Evolutionary conservation across 23 tunicate species (phyloP), one percentile per base, ranked within the genome.

Genomic region (Pegea sp.): DNA sequence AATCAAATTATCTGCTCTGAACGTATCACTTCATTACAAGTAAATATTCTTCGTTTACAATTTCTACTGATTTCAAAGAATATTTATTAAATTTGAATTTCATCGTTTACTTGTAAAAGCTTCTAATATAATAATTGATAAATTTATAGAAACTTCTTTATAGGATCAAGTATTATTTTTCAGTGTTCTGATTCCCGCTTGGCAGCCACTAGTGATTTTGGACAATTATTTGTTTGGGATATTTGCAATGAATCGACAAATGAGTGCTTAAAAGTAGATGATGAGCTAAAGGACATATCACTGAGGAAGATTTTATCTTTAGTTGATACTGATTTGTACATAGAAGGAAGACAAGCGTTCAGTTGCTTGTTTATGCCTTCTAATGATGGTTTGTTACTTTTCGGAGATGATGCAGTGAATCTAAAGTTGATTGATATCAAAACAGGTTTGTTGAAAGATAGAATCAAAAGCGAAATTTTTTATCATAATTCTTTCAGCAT

Each of bases 391-490:
- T 38, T 29, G 30, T 20, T 79, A 7, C 52, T 64, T 19, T 70
- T 58, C 38, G 93, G 93, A 19, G 93, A 79, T 61, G 93, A 79
- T 71, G 93, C 78, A 21, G 20, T 50, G 24, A 79, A 79, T 54
- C 8, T 79, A 3, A 79, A 79, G 32, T 34, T 52, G 3, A 24
- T 69, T 29, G 51, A 79, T 32, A 24, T 62, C 22, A 27, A 24
- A 8, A 30, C 65, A 68, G 74, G 74, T 68, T 25, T 5, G 23
- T 22, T 18, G 59, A 33, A 55, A 55, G 21, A n/a, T 55, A 24
- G 24, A 24, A 24, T 55, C 46, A 38, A 38, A n/a, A n/a, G n/a
- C n/a, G n/a, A n/a, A n/a, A n/a, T n/a, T 16, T 56, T 3, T 22
- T 4, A 4, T 5, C 31, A 5, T 26, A 24, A 24, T 42, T 25